Base-by-base conservation (phyloP, 2,888 invertebrate genomes). In the Patella depressa region DNA sequence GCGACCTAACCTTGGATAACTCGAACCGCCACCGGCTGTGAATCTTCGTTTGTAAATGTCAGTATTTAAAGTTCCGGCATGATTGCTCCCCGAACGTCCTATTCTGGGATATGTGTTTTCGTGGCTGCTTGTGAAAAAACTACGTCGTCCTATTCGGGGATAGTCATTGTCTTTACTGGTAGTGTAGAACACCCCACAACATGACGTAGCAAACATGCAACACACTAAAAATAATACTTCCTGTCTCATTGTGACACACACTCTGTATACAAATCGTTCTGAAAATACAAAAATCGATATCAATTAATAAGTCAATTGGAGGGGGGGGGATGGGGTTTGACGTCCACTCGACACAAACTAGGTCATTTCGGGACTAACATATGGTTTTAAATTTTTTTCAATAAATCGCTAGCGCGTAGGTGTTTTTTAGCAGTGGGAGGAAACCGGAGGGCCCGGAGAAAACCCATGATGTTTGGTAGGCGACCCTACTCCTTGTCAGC, bases 101-200 rank as follows among this genome's bases (percentile, higher is more conserved):
- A 83, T 80, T 12, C 81, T 74, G 14, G 83, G 82, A 57, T 82
- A 82, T n/a, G 74, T 65, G 74, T 79, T 76, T 71, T 79, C 79
- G 70, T 76, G 76, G 69, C 77, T 76, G 69, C 71, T 74, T 12
- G 83, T 81, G 78, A 79, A 83, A 74, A 80, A 78, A 65, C 76
- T 79, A 12, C 83, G 74, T 12, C 81, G 59, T 53, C 83, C 83
- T 2, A 83, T 79, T 9, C 81, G 72, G 0, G 82, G 82, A 71
- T 82, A 83, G 79, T 82, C 82, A 73, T 81, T 81, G 71, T 80
- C 80, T 72, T 75, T 79, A 77, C 79, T 75, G 57, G 80, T 73
- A 14, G 81, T 83, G 79, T 80, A 83, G 80, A 83, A 83, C n/a
- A 83, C 78, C 2, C 80, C 79, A 14, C 75, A 80, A 57, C 75